Evolutionary conservation across 2,113 vertebrate species (phyloP).

Genomic region (Toxotes jaculatrix): DNA sequence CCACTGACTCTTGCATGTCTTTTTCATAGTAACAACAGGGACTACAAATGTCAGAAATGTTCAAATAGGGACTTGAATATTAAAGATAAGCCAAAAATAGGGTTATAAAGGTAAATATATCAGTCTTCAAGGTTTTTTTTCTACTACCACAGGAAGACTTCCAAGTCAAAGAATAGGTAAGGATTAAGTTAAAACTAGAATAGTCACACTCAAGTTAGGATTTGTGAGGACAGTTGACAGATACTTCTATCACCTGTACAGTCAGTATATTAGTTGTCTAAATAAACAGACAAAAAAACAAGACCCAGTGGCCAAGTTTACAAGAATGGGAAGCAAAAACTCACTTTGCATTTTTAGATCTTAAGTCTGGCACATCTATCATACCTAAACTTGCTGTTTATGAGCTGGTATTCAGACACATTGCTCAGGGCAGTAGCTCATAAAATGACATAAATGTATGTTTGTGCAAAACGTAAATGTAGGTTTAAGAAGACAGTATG

Average conservation of each 20-base stretch:
- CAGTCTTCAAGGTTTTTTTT: not conserved
- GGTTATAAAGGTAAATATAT: not conserved
- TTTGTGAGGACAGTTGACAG: not conserved
- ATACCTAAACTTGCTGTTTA: not conserved
- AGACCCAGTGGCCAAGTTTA: not conserved
- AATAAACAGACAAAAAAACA: not conserved
- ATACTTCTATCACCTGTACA: too few relatives aligned
- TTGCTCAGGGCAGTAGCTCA: not conserved
- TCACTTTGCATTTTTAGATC: too few relatives aligned
- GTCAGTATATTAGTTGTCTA: too few relatives aligned
- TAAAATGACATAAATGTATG: not conserved
- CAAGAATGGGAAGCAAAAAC: too few relatives aligned
- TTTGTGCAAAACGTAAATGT: not conserved
- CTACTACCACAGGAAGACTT: not conserved
- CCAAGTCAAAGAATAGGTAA: not conserved
- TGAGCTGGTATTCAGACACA: not conserved
- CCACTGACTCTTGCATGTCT: not conserved
- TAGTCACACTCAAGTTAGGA: too few relatives aligned
- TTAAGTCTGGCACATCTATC: too few relatives aligned
- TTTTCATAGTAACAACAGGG: not conserved
- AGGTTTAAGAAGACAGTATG: not conserved
- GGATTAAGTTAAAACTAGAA: not conserved
- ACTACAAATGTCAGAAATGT: not conserved
- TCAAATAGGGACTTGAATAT: not conserved
- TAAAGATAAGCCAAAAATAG: not conserved